A percentile compares a stretch with the other conserved stretches of the same genome.
phyloP scores from a whole-genome alignment of 2,888 invertebrate species.

The Chromoteleia sp. region DNA sequence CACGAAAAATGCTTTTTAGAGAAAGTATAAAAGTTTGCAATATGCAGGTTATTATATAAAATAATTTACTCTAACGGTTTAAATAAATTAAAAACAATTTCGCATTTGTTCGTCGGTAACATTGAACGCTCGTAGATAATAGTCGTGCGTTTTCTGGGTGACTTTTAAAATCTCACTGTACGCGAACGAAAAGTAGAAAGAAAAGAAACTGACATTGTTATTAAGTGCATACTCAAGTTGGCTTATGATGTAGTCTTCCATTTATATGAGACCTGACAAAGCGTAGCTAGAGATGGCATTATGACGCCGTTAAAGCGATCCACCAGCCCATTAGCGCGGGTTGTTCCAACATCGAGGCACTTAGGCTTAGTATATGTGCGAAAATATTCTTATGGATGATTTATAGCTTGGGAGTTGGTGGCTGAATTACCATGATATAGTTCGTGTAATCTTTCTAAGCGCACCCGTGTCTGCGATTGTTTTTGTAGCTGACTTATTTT shows the following conservation, averaged over 20 bases:
- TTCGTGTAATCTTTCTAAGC: conserved; percentile 39
- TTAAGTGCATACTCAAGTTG: conserved; percentile 58
- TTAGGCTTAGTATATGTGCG: conserved; percentile 48
- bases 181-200: conserved; percentile 14
- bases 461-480: conserved; percentile 31
- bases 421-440: conserved; percentile 47
- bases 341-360: conserved; percentile 61
- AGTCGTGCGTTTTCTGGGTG: conserved; percentile 11
- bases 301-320: conserved; percentile 62
- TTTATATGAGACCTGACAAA: conserved; percentile 63
- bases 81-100: background rate
- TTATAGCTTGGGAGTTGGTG: conserved; percentile 38
- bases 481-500: conserved; percentile 33
- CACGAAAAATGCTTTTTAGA: conserved; percentile 9
- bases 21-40: conserved; percentile 8
- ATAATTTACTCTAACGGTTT: too few relatives aligned
- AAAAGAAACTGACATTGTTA: conserved; percentile 42
- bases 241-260: conserved; percentile 62
- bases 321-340: conserved; percentile 58
- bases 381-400: conserved; percentile 63
- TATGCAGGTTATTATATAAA: too few relatives aligned
- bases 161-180: conserved; percentile 6
- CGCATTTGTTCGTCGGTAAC: too few relatives aligned
- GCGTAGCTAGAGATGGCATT: conserved; percentile 61
- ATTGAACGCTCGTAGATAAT: too few relatives aligned